Evolutionary conservation across 2,113 vertebrate genomes (phyloP).

Genomic region (Halcyon senegalensis): DNA sequence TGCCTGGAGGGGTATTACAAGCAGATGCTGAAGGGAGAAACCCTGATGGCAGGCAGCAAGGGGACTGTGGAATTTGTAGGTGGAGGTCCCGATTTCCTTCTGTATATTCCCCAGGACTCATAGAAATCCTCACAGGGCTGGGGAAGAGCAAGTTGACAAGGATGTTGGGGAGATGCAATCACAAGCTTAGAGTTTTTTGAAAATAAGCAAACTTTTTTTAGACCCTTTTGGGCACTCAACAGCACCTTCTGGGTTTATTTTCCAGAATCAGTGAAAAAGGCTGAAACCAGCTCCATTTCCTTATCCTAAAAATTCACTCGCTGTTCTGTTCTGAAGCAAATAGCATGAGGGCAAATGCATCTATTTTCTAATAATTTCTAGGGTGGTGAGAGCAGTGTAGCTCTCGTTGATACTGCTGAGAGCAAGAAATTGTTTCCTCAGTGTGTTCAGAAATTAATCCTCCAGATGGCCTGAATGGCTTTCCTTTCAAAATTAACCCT

Average conservation of each 20-base stretch:
- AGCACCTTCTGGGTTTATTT: neutral
- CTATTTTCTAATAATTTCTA: neutral
- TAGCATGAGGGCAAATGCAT: neutral
- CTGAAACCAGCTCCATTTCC: accelerated
- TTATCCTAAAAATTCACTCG: neutral
- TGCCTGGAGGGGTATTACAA: neutral
- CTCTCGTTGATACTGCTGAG: neutral
- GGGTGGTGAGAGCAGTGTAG: neutral
- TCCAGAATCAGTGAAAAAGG: neutral
- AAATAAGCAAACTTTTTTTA: neutral
- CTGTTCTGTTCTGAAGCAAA: neutral
- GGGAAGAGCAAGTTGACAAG: neutral
- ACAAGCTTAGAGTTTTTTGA: neutral
- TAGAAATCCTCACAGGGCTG: neutral
- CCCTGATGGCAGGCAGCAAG: neutral
- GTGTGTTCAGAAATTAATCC: neutral
- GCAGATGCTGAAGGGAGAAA: neutral
- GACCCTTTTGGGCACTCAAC: neutral
- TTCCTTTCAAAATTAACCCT: neutral
- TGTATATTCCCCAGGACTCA: neutral
- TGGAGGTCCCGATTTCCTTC: neutral
- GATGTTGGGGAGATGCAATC: neutral
- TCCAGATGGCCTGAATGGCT: neutral
- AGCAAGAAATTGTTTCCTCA: neutral
- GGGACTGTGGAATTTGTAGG: neutral